A percentile compares a stretch with the other conserved stretches of the same genome.
These are phyloP conservation scores for Apocrypta bakeri DNA, from an alignment of 1,140 invertebrate genomes.

Conservation along the genomic window DNA sequence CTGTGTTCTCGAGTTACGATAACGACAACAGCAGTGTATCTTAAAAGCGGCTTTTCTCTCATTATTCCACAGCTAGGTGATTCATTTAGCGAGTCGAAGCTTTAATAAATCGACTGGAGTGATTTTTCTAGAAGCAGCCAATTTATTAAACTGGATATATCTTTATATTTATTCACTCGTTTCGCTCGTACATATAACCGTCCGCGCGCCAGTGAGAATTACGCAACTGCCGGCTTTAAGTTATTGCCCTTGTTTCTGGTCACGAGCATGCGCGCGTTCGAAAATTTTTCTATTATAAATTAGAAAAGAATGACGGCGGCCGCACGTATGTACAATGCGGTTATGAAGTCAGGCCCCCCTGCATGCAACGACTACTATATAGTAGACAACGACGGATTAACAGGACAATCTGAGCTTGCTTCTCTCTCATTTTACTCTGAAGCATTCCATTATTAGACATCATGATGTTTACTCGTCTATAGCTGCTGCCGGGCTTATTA, in stretches of 20 bases:
- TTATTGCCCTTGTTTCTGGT: constrained; percentile 3
- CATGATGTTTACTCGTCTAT: not conserved
- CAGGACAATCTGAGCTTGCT: not conserved
- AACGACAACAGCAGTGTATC: not conserved
- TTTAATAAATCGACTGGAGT: not conserved
- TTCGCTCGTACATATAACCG: not conserved
- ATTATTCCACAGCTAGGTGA: too few relatives aligned
- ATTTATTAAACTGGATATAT: constrained; percentile 8
- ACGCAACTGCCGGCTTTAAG: not conserved
- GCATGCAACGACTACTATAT: not conserved
- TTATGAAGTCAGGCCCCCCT: not conserved
- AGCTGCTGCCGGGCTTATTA: not conserved
- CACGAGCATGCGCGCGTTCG: not conserved
- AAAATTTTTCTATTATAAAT: constrained; percentile 12
- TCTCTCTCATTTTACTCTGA: not conserved
- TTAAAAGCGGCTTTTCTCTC: not conserved
- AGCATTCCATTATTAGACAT: not conserved
- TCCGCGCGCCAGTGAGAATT: not conserved
- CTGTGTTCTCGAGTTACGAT: not conserved
- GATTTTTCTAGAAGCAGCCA: not conserved
- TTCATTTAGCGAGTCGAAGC: not conserved
- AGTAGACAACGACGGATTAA: constrained; percentile 1
- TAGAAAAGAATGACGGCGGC: not conserved
- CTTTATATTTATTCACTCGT: not conserved
- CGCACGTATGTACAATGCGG: not conserved